Conservation (phyloP, 2,113 vertebrate genomes). For the Nothocercus julius region DNA sequence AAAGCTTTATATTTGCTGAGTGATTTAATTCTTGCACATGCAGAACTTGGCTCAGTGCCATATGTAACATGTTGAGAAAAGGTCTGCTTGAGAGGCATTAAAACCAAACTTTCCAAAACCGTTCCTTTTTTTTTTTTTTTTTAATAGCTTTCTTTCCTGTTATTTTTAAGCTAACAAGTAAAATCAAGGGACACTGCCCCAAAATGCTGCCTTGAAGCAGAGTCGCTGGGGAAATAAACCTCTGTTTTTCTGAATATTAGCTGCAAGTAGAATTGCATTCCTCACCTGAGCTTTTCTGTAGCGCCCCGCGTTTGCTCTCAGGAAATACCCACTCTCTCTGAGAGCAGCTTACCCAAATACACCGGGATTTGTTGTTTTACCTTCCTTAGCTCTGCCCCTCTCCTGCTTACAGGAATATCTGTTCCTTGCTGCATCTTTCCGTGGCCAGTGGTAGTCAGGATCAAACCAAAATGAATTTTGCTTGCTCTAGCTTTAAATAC, state of each 20-base stretch:
- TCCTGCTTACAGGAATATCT: neutral
- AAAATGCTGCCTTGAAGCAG: neutral
- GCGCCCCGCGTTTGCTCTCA: neutral
- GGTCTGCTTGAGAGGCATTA: slow-evolving; percentile 46
- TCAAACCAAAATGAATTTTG: slow-evolving; percentile 35
- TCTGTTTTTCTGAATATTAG: neutral
- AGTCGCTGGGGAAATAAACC: neutral
- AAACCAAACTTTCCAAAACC: slow-evolving; percentile 43
- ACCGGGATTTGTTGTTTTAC: neutral
- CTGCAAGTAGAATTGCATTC: neutral
- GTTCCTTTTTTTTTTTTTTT: neutral
- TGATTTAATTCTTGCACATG: slow-evolving; percentile 77
- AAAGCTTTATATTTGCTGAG: slow-evolving; percentile 76
- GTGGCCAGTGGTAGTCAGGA: neutral
- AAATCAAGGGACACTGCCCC: neutral
- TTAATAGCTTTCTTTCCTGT: slow-evolving; percentile 36
- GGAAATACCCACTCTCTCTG: neutral
- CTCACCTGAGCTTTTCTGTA: neutral
- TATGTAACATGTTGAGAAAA: slow-evolving; percentile 66
- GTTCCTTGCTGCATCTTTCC: neutral
- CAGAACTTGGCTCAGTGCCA: slow-evolving; percentile 63
- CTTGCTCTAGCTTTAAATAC: slow-evolving; percentile 16
- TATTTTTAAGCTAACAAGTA: slow-evolving; percentile 43
- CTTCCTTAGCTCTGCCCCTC: neutral
- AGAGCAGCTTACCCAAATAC: neutral